Evolutionary conservation across 2,797 vertebrate genomes (phyloP).

Genomic region (Pipistrellus pipistrellus): DNA sequence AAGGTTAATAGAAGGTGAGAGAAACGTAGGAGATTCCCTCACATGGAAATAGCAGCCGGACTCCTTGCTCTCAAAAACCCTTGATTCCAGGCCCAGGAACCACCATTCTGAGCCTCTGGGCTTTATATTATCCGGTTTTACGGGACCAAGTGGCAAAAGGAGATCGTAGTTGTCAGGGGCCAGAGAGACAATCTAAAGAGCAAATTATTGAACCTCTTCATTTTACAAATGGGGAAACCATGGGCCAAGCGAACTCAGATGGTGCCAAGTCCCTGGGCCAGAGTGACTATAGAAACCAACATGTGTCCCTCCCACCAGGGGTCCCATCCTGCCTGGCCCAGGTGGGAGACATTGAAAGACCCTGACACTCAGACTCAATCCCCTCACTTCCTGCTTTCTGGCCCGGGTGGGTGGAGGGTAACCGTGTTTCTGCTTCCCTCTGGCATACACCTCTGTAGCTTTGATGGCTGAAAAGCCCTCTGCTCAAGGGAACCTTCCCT

Average conservation of each 20-base stretch:
- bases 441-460: neutral
- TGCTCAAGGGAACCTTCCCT: neutral
- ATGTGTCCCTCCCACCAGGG: no score
- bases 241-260: no score
- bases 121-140: neutral
- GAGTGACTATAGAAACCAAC: neutral
- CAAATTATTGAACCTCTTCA: neutral
- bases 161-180: neutral
- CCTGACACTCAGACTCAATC: no score
- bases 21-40: neutral
- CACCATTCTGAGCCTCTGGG: neutral
- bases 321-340: neutral
- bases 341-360: neutral
- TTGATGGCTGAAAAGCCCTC: neutral
- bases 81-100: neutral
- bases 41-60: neutral
- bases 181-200: neutral
- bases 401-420: neutral
- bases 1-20: neutral
- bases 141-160: neutral
- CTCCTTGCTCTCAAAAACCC: neutral
- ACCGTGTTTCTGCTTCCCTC: neutral
- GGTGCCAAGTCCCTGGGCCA: neutral
- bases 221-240: neutral
- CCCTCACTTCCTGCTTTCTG: no score